Evolutionary conservation across 2,113 vertebrate genomes (phyloP), one percentile per base, ranked within the genome.

Genomic region (Sarotherodon lohbergeri): DNA sequence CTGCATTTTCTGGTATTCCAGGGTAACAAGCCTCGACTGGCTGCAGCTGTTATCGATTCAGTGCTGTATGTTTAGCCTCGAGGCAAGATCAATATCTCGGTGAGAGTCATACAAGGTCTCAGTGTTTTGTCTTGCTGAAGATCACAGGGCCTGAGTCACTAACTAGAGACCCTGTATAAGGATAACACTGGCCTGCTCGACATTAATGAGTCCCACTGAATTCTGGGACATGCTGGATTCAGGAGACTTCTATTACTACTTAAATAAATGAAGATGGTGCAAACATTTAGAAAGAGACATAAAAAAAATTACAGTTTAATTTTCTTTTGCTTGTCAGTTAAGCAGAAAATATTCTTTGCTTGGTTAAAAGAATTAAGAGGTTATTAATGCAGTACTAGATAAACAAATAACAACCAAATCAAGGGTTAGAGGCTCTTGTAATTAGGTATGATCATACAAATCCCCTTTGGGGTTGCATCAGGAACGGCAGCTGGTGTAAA

Each of bases 71-170:
- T 52, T 90, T 83, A 78, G 36, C 87, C 71, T 87, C 10, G 3
- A 84, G 86, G 80, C 88, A 55, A 91, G 90, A 95, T 95, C 93
- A 43, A 93, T 94, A 95, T 94, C 91, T 92, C 55, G 27, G 46
- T 10, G 46, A 88, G 80, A 76, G 13, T 63, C 87, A 22, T 36
- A 80, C 22, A 10, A 22, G 19, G 46, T n/a, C 79, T 66, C 78
- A 24, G 22, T 83, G 90, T 57, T 92, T 86, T 19, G 76, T 90
- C 82, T 89, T 52, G 16, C 43, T 91, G 48, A 24, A 27, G 81
- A 87, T 90, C 57, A 46, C 14, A 81, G 56, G 24, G n/a, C 12
- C 50, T n/a, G n/a, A 81, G 43, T 86, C 54, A 24, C 56, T 73
- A 63, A 56, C 71, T 78, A 32, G 27, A 32, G 43, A 78, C 16